Evolutionary conservation across 2,888 invertebrate genomes (phyloP), one percentile per base, ranked within the genome.

Genomic region (Nymphalis urticae): DNA sequence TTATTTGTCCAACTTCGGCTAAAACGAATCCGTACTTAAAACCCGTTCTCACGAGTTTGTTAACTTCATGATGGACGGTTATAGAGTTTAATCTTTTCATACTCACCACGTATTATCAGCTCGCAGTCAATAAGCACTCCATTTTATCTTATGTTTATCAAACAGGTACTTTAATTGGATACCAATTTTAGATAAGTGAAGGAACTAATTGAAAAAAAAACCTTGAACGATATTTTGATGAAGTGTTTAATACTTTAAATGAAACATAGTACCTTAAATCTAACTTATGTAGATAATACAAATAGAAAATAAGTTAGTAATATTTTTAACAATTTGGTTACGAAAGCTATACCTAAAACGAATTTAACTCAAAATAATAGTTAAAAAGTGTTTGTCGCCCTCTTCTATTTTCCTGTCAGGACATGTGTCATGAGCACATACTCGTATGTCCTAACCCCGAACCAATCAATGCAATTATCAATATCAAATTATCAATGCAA

Each of bases 91-190:
- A 56, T 66, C 48, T 58, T 32, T 66, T 59, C 66, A 61, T 64
- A 64, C n/a, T 21, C 54, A 64, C 56, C 48, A 66, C 61, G 48
- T 24, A 61, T 71, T 71, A 68, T 71, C 71, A 65, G 70, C 50
- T 61, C 54, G 67, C 50, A 66, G 63, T 68, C 68, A 71, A 71
- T 69, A 71, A 56, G 58, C 61, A 64, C 73, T 71, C 62, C 48
- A 62, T 47, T 62, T 68, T 71, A 73, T 72, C 69, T 66, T 27
- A 53, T 66, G 64, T 67, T 72, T 62, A 67, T 69, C 62, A 56
- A 63, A 63, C 68, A 70, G 63, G 68, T 72, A 68, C 66, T 68
- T 68, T 60, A 60, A 69, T 62, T 73, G 65, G 64, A 50, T 68
- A 64, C 62, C 21, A 19, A 51, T 51, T 73, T 72, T 68, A 65